A percentile compares a stretch with the other conserved stretches of the same genome.
These are phyloP conservation scores for Bubo scandiacus DNA, from an alignment of 2,113 vertebrate species.

Conservation along the genomic window DNA sequence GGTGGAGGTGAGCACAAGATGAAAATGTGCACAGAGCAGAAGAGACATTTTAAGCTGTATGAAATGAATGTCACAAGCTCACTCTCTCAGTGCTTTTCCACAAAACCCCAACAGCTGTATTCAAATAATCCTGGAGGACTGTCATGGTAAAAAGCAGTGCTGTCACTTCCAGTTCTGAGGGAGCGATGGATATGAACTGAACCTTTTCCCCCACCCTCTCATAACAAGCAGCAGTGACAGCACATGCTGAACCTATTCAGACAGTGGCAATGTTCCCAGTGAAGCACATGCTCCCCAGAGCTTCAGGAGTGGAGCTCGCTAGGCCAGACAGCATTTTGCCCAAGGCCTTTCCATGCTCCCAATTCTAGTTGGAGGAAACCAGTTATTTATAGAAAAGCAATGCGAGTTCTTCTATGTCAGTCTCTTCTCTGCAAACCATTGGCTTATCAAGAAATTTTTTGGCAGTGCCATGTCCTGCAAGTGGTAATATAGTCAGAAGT, in stretches of 20 bases:
- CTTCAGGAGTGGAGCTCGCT: not conserved
- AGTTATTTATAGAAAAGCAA: not conserved
- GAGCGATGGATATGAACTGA: fast-evolving
- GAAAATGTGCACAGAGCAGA: not conserved
- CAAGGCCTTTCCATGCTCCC: not conserved
- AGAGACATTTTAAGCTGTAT: not conserved
- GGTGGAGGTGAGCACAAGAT: not conserved
- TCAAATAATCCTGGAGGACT: not conserved
- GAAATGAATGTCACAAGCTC: not conserved
- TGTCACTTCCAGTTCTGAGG: not conserved
- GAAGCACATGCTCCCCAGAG: not conserved
- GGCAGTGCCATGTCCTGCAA: not conserved
- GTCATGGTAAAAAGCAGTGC: not conserved
- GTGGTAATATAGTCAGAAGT: not conserved
- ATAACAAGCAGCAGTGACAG: not conserved
- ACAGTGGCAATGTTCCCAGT: not conserved
- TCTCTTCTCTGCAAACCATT: not conserved
- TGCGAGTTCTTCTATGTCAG: not conserved
- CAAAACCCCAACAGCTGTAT: not conserved
- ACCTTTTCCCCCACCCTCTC: not conserved
- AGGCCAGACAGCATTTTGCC: not conserved
- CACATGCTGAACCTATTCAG: not conserved
- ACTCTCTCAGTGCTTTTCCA: not conserved
- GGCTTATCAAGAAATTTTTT: not conserved
- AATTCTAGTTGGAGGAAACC: not conserved